phyloP scores from a whole-genome alignment of 1,140 invertebrate species.

The Sesamia nonagrioides region DNA sequence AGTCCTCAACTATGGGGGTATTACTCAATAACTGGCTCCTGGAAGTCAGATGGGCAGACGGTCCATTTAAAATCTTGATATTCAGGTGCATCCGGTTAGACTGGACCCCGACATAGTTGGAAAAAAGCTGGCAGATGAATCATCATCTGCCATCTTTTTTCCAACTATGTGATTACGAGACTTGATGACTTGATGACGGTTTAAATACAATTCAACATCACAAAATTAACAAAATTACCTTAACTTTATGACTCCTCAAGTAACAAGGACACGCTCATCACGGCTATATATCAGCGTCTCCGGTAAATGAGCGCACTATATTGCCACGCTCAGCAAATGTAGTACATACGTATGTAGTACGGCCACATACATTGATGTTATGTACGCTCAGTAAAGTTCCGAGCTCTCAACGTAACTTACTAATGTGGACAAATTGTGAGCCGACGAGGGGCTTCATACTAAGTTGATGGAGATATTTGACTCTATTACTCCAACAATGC shows the following conservation, averaged over 20 bases:
- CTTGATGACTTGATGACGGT: background rate
- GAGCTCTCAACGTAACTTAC: background rate
- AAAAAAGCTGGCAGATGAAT: too few species aligned
- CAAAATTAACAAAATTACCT: background rate
- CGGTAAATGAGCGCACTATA: slow-evolving; percentile 32
- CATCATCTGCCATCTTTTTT: too few species aligned
- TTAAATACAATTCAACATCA: background rate
- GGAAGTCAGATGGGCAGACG: too few species aligned
- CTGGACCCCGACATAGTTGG: too few species aligned
- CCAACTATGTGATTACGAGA: too few species aligned
- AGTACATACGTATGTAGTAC: too few species aligned
- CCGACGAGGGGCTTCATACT: background rate
- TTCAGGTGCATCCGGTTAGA: too few species aligned
- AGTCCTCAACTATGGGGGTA: too few species aligned
- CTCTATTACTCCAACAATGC: background rate
- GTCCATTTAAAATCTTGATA: too few species aligned
- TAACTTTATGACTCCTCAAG: background rate
- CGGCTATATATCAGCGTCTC: background rate
- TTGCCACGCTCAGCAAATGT: slow-evolving; percentile 14
- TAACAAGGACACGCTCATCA: background rate
- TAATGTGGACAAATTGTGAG: slow-evolving; percentile 36
- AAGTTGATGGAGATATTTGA: background rate
- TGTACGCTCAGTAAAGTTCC: slow-evolving; percentile 8
- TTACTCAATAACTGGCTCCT: too few species aligned
- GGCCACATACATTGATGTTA: background rate